Base-by-base conservation (phyloP, 2,113 vertebrate genomes). In the Clarias magur region DNA sequence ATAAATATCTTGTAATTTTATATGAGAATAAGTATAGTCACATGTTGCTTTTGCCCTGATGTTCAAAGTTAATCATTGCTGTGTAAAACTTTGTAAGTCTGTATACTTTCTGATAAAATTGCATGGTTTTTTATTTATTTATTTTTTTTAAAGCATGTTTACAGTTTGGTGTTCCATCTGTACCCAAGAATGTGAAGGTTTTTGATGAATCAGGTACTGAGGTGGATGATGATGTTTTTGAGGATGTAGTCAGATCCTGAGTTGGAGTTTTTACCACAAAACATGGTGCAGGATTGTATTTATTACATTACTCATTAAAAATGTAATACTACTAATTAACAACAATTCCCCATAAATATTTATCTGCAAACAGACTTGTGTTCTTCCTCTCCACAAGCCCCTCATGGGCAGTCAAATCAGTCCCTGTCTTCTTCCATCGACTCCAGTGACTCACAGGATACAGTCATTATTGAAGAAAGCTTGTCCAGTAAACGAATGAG, bases 361-460 rank as follows among this genome's bases (percentile, higher is more conserved):
- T 21, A 63, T 65, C 10, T 65, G 25, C 9, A 70, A 16, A 13
- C 27, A 70, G 27, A 70, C 67, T 17, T 70, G 25, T 12, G 27
- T 2, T 67, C n/a, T 27, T 10, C 10, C 65, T 67, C 25, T 67
- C 8, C 23, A 67, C 25, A 67, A 27, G 65, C 65, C n/a, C 13
- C n/a, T n/a, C 65, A 10, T 65, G 63, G 7, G n/a, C n/a, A 27
- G 25, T 67, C 10, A 67, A 67, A 67, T 67, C 63, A 12, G 63
- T 27, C 67, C 67, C 27, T 68, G 67, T 68, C 65, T 3, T 68
- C 67, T 30, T 68, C 27, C 12, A 16, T 30, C 30, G 67, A 68
- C 67, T 68, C 67, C 67, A 68, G n/a, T 68, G 67, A 68, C 27
- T 30, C 67, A 68, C 67, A 34, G 67, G 67, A 68, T 34, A 68